These are phyloP conservation scores for Alviniconcha marisindica DNA, from an alignment of 1,140 invertebrate species.

Conservation along the genomic window DNA sequence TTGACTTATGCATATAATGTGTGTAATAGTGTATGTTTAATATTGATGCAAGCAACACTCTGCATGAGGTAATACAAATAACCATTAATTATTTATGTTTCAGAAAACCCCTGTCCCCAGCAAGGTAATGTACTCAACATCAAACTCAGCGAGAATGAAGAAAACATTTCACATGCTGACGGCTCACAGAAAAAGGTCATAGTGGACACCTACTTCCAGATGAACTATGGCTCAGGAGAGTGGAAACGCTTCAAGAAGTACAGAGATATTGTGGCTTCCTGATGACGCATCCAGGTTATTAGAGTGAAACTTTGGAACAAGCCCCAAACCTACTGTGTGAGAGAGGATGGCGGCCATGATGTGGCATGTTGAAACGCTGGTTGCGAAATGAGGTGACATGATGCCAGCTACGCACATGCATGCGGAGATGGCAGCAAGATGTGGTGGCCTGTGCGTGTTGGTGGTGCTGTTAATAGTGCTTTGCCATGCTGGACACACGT, in stretches of 20 bases:
- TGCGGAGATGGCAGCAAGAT: neutral
- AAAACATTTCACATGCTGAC: conserved; percentile 85
- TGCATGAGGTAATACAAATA: no score
- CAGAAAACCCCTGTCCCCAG: conserved; percentile 96
- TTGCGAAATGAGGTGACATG: neutral
- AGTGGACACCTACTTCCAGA: conserved; percentile 96
- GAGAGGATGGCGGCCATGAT: no score
- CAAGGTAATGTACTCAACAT: conserved; percentile 95
- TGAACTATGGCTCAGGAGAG: conserved; percentile 96
- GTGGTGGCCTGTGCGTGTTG: neutral
- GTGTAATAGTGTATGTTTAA: no score
- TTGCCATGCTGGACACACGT: no score
- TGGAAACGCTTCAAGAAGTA: conserved; percentile 93
- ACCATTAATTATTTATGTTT: conserved; percentile 1
- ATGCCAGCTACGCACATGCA: neutral
- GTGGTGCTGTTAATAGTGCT: no score
- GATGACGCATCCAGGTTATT: no score
- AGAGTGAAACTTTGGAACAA: neutral
- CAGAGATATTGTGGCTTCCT: conserved; percentile 57
- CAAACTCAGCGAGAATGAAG: conserved; percentile 90
- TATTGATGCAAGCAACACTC: no score
- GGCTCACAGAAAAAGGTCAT: conserved; percentile 81
- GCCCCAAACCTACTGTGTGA: neutral
- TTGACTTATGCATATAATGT: no score
- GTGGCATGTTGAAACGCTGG: neutral